phyloP scores from a whole-genome alignment of 2,113 vertebrate genomes.

The Paraplagusia blochii region DNA sequence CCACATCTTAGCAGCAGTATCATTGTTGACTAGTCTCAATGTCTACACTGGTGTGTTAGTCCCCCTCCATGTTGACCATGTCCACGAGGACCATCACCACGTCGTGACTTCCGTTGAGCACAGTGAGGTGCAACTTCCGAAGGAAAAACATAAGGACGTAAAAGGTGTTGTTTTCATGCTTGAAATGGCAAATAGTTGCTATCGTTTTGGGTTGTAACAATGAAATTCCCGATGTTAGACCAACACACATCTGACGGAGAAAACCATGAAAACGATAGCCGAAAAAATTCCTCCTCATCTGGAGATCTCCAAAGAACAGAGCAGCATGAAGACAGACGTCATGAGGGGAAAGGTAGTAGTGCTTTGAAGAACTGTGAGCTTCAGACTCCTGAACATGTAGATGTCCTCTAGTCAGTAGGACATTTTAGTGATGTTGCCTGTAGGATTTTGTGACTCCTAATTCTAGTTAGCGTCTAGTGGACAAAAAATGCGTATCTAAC shows the following conservation, averaged over 20 bases:
- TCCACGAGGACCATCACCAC: conserved; percentile 3
- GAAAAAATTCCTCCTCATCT: background rate
- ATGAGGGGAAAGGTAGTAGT: too few relatives aligned
- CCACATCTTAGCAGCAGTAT: too few relatives aligned
- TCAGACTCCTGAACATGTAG: too few relatives aligned
- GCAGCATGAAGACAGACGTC: background rate
- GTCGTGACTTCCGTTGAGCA: background rate
- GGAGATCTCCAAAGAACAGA: background rate
- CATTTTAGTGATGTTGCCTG: background rate
- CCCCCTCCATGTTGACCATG: background rate
- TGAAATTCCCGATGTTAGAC: background rate
- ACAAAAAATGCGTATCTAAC: background rate
- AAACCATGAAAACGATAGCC: background rate
- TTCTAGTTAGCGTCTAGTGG: background rate
- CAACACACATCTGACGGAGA: background rate
- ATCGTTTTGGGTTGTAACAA: background rate
- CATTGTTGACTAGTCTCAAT: background rate
- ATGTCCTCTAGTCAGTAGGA: too few relatives aligned
- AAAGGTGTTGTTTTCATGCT: background rate
- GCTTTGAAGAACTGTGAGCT: too few relatives aligned
- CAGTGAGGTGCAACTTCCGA: background rate
- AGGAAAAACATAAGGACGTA: background rate
- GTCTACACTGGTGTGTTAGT: conserved; percentile 9
- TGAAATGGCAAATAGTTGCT: too few relatives aligned
- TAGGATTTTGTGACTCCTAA: background rate